Evolutionary conservation across 2,113 vertebrate species (phyloP), one percentile per base, ranked within the genome.

Genomic region (Pandion haliaetus): DNA sequence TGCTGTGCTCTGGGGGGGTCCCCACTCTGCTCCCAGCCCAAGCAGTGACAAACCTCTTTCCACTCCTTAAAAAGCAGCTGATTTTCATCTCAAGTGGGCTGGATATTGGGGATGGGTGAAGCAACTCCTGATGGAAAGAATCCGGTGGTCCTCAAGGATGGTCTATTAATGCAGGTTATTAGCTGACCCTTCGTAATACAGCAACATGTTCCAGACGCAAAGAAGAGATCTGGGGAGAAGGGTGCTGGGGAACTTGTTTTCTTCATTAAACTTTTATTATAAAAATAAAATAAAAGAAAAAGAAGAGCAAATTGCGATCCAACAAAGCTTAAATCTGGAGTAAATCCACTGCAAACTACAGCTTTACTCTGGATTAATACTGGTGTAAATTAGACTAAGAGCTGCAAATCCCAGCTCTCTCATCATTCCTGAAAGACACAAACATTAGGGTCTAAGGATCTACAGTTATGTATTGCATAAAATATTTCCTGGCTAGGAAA

Each of bases 401-500:
- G 10, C 84, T 50, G 54, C 58, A 82, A 77, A 72, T 36, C 58
- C 36, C 83, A 86, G 16, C 36, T 78, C n/a, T 80, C 66, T 72
- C 44, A 61, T 84, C 62, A 12, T 49, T 86, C 81, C 78, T 28
- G 24, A 88, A 91, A 91, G 86, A 87, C 23, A 82, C 34, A 80
- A 66, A 32, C 45, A 63, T 54, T 25, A 74, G 82, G 67, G 55
- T 61, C 70, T 79, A n/a, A 77, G 69, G 36, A 66, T 29, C 59
- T 67, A 49, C 71, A 63, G 45, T 74, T 88, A 24, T 62, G 65
- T 40, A 54, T 78, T 85, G 44, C 82, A 63, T 42, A 89, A 94
- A 92, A 42, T 92, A 87, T 94, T 97, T 95, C 95, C 93, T 90
- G 88, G 31, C 40, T 72, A 42, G 70, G 50, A 58, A 96, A 95